Conservation (phyloP, 2,797 vertebrate species). For the Poliocrania exsul region DNA sequence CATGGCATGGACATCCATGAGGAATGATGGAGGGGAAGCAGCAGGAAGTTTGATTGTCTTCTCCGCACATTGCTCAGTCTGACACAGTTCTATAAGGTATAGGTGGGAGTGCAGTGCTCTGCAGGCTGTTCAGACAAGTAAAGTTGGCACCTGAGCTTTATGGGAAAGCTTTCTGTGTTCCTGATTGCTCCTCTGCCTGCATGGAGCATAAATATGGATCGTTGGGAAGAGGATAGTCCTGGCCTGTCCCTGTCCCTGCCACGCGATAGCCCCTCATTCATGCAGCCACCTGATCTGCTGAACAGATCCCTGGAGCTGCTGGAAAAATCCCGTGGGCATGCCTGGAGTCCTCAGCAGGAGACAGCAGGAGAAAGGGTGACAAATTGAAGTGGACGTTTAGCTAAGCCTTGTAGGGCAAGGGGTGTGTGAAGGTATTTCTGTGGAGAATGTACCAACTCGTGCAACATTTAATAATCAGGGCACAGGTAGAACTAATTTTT, state of each 20-base stretch:
- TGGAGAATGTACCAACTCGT: background rate
- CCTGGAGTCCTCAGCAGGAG: background rate
- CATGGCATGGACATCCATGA: background rate
- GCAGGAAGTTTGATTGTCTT: background rate
- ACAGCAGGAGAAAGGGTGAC: background rate
- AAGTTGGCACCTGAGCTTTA: background rate
- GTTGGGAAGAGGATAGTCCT: background rate
- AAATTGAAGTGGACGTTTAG: background rate
- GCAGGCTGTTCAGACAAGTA: background rate
- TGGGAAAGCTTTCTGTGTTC: background rate
- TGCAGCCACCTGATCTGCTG: conserved; percentile 32
- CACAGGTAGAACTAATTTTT: background rate
- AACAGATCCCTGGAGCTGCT: background rate
- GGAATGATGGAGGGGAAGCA: background rate
- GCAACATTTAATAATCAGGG: background rate
- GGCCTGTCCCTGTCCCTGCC: background rate
- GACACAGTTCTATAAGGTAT: background rate
- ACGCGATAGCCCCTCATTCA: conserved; percentile 31
- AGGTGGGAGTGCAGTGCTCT: conserved; percentile 26
- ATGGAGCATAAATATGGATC: background rate
- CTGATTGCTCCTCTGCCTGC: background rate
- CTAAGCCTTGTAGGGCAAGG: background rate
- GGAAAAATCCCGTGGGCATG: background rate
- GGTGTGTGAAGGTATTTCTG: background rate
- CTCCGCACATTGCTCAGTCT: conserved; percentile 29